Conservation (phyloP, 2,888 invertebrate species). For the Philereme vetulata region DNA sequence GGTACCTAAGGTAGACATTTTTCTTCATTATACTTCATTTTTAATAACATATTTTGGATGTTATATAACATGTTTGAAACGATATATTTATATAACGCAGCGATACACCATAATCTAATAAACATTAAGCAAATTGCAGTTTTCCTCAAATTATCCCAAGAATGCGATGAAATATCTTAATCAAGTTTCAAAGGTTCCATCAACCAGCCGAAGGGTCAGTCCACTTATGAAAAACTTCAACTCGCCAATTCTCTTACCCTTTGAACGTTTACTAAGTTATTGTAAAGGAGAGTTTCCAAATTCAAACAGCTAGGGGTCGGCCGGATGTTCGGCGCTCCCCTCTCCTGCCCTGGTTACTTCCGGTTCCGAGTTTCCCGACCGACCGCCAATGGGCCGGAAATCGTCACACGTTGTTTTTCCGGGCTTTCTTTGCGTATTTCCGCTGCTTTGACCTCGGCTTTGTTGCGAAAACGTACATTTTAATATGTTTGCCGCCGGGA, state of each 20-base stretch:
- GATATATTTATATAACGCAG: no score
- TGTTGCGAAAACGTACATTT: constrained; percentile 27
- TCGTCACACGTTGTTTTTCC: constrained; percentile 46
- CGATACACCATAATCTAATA: no score
- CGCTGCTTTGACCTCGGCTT: constrained; percentile 37
- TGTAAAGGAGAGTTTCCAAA: constrained; percentile 33
- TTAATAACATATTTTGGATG: no score
- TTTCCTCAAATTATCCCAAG: no score
- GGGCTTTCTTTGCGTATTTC: constrained; percentile 41
- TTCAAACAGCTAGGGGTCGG: constrained; percentile 29
- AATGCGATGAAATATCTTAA: constrained; percentile 8
- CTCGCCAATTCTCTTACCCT: constrained; percentile 24
- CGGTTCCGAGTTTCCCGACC: constrained; percentile 38
- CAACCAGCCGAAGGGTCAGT: constrained; percentile 30
- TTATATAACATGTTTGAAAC: no score
- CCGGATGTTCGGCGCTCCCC: constrained; percentile 43
- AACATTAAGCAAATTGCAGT: no score
- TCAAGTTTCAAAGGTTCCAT: constrained; percentile 23
- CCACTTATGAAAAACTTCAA: constrained; percentile 28
- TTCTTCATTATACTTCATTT: no score
- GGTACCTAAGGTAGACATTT: no score
- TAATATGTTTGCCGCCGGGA: constrained; percentile 24
- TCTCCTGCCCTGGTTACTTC: constrained; percentile 32
- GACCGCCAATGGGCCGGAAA: constrained; percentile 46
- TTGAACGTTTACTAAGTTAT: constrained; percentile 37